phyloP scores from a whole-genome alignment of 2,113 vertebrate genomes.

The Thunnus thynnus region DNA sequence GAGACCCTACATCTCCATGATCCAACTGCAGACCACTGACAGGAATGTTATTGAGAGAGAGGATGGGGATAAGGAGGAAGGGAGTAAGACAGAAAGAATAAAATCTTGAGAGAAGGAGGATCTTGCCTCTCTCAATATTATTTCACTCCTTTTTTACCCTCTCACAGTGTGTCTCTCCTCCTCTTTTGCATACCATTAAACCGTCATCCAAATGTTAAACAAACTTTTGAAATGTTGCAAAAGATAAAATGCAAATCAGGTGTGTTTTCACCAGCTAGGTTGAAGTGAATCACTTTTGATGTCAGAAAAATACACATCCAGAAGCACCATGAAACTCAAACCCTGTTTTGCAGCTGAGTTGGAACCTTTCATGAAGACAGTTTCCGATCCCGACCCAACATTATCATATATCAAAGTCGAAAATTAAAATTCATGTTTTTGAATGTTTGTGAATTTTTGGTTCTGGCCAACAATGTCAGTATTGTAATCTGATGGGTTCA shows the following conservation, averaged over 20 bases:
- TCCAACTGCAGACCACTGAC: conserved; percentile 90
- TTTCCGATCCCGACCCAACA: too few relatives aligned
- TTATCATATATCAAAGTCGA: background rate
- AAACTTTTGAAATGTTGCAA: conserved; percentile 17
- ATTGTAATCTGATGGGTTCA: too few relatives aligned
- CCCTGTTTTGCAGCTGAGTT: background rate
- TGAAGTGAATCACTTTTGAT: background rate
- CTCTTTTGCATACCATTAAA: conserved; percentile 34
- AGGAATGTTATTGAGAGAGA: conserved; percentile 88
- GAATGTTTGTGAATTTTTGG: too few relatives aligned
- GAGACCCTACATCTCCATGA: conserved; percentile 89
- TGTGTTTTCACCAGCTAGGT: background rate
- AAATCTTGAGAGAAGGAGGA: conserved; percentile 71
- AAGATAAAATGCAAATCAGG: conserved; percentile 14
- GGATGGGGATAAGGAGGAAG: conserved; percentile 88
- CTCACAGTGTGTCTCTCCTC: background rate
- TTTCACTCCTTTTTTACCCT: background rate
- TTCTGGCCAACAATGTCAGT: too few relatives aligned
- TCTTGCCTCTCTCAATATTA: conserved; percentile 21
- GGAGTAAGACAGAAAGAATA: conserved; percentile 59
- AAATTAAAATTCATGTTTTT: too few relatives aligned
- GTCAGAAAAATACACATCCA: conserved; percentile 1
- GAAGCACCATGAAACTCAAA: background rate
- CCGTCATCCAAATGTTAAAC: conserved; percentile 2
- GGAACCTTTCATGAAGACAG: background rate